A percentile compares a stretch with the other conserved stretches of the same genome.
Evolutionary conservation across 2,797 vertebrate genomes (phyloP).

Genomic region (Sebastes iracundus): DNA sequence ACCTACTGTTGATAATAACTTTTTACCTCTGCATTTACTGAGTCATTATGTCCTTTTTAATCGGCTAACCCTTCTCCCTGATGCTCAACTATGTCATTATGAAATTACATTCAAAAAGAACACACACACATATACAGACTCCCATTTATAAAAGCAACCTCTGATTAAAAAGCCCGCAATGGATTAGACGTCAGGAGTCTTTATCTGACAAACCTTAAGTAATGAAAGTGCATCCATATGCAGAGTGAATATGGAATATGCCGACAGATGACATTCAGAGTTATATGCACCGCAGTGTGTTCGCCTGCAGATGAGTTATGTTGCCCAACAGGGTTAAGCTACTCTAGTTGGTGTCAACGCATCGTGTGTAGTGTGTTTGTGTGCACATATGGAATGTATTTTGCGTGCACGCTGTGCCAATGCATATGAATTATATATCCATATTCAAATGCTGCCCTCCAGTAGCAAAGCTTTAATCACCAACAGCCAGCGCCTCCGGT

Average conservation of each 20-base stretch:
- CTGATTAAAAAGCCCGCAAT: conserved; percentile 41
- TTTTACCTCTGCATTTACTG: conserved; percentile 23
- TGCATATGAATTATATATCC: conserved; percentile 85
- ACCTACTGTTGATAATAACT: conserved; percentile 14
- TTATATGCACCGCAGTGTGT: conserved; percentile 9
- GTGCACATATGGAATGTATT: conserved; percentile 24
- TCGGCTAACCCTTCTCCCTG: conserved; percentile 20
- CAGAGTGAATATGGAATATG: conserved; percentile 45
- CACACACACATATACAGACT: not conserved
- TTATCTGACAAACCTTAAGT: conserved; percentile 29
- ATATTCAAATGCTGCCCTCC: conserved; percentile 79
- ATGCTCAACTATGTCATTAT: conserved; percentile 34
- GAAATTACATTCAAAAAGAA: conserved; percentile 10
- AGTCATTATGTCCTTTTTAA: conserved; percentile 24
- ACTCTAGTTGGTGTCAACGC: conserved; percentile 18
- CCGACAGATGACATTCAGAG: conserved; percentile 34
- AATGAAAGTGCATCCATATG: conserved; percentile 27
- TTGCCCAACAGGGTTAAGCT: conserved; percentile 28
- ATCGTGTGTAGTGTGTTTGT: not conserved
- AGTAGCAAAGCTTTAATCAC: conserved; percentile 85
- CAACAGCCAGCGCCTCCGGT: conserved; percentile 80
- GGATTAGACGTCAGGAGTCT: conserved; percentile 32
- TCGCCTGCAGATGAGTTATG: conserved; percentile 31
- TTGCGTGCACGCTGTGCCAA: conserved; percentile 47
- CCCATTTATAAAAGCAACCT: conserved; percentile 23